These are phyloP conservation scores for Pomatostomus ruficeps DNA, from an alignment of 2,113 vertebrate genomes.

Conservation along the genomic window DNA sequence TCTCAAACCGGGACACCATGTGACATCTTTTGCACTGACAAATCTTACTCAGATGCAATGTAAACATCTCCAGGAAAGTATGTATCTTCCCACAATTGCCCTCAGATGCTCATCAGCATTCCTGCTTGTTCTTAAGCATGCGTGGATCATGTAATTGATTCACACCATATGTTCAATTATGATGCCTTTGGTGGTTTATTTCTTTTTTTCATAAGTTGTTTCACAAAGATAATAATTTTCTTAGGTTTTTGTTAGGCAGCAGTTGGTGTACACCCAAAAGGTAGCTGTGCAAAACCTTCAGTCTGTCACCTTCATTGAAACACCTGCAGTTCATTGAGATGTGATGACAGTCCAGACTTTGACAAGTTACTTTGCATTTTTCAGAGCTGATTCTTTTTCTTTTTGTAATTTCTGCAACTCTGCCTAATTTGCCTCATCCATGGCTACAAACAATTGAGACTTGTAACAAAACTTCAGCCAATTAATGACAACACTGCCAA, in stretches of 20 bases:
- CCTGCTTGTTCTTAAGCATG: neutral
- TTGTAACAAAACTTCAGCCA: neutral
- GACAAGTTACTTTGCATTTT: neutral
- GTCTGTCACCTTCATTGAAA: neutral
- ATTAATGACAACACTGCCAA: rapidly evolving
- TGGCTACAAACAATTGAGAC: neutral
- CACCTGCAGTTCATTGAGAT: neutral
- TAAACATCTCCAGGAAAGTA: neutral
- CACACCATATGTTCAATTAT: neutral
- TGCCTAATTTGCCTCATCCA: neutral
- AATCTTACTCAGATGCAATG: neutral
- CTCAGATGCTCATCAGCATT: neutral
- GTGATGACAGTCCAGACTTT: neutral
- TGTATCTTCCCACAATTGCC: neutral
- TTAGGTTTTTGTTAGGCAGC: neutral
- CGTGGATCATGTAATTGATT: neutral
- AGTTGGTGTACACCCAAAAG: rapidly evolving
- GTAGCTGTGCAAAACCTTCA: neutral
- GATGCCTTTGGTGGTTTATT: neutral
- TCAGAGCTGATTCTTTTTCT: neutral
- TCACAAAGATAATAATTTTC: neutral
- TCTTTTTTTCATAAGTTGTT: neutral
- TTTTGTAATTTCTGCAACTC: neutral
- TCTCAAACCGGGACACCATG: too few species aligned
- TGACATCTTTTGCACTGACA: neutral